These are phyloP conservation scores for Rotaria sp. DNA, from an alignment of 2,888 invertebrate genomes.

Conservation along the genomic window DNA sequence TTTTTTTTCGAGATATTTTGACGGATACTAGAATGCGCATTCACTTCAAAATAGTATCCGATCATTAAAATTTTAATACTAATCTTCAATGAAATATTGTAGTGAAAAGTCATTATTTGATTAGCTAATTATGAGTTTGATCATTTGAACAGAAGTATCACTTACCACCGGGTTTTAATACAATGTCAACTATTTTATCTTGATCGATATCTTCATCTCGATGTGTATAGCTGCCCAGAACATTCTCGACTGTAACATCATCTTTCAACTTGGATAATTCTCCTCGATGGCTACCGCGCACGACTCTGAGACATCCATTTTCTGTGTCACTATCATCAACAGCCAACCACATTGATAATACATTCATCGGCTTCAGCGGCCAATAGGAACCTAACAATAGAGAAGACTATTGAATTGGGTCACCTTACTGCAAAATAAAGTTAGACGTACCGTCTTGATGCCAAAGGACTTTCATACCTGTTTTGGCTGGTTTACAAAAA, in stretches of 20 bases:
- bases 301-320: conserved; percentile 47
- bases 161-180: conserved; percentile 11
- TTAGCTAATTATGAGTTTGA: no score
- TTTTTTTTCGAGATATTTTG: no score
- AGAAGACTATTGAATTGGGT: neutral
- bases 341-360: conserved; percentile 46
- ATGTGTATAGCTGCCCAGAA: conserved; percentile 15
- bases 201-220: conserved; percentile 20
- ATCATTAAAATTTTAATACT: no score
- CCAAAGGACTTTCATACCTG: conserved; percentile 1
- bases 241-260: neutral
- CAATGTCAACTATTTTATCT: neutral
- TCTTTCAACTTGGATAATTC: neutral
- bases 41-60: no score
- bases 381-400: neutral
- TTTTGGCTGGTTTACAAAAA: conserved; percentile 10
- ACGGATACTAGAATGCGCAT: no score
- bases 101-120: no score
- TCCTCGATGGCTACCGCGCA: conserved; percentile 44
- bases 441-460: neutral
- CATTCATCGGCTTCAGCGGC: conserved; percentile 40
- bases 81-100: no score
- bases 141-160: no score
- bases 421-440: neutral
- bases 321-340: conserved; percentile 47